Evolutionary conservation across 2,797 vertebrate genomes (phyloP).

Genomic region (Rhinophrynus dorsalis): DNA sequence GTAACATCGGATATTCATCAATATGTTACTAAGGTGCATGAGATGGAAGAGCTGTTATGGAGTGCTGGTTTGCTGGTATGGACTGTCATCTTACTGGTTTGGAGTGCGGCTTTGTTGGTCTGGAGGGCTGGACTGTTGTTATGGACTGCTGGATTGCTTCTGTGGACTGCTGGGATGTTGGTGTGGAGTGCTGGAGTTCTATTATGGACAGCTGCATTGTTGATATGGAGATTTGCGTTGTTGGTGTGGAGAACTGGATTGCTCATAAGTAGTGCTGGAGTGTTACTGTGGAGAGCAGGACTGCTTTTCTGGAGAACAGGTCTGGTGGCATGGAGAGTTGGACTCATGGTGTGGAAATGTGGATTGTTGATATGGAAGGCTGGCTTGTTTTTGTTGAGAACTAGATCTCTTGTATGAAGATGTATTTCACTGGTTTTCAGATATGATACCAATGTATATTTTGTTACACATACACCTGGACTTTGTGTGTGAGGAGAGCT

Average conservation of each 20-base stretch:
- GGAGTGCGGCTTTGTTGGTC: constrained; percentile 42
- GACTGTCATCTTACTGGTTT: constrained; percentile 41
- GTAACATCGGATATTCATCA: constrained; percentile 13
- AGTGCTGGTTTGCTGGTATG: constrained; percentile 41
- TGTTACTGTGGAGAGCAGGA: constrained; percentile 35
- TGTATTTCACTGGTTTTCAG: not conserved
- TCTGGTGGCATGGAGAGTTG: constrained; percentile 33
- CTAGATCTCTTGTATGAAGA: constrained; percentile 36
- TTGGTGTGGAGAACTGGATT: constrained; percentile 37
- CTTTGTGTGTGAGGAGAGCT: constrained; percentile 8
- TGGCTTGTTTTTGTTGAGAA: constrained; percentile 38
- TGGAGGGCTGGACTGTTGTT: constrained; percentile 42
- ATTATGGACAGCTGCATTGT: constrained; percentile 38
- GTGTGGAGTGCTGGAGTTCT: constrained; percentile 42
- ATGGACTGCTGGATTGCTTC: constrained; percentile 36
- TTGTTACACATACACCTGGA: too few relatives aligned
- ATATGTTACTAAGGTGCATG: constrained; percentile 32
- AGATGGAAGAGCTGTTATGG: constrained; percentile 43
- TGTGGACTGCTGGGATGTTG: constrained; percentile 46
- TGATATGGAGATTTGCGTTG: constrained; percentile 35
- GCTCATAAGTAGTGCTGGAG: constrained; percentile 35
- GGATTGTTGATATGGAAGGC: constrained; percentile 26
- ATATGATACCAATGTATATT: too few relatives aligned
- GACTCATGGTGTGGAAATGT: constrained; percentile 30
- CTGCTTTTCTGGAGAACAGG: constrained; percentile 41